These are phyloP conservation scores for Taxidea taxus DNA, from an alignment of 2,113 vertebrate genomes.

Conservation along the genomic window DNA sequence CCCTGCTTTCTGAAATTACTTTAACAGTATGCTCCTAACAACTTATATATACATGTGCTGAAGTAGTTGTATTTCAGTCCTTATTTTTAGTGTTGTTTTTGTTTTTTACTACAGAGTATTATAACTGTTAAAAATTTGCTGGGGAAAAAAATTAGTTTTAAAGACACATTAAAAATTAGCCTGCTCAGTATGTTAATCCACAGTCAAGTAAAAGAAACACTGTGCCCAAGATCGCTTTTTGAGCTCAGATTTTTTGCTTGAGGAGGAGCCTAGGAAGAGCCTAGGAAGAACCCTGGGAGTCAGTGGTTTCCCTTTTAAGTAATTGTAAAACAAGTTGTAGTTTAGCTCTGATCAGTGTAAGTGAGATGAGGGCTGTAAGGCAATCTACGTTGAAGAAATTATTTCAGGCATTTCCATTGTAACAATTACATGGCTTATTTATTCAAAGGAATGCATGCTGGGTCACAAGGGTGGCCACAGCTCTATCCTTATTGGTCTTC, in stretches of 20 bases:
- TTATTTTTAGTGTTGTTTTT: neutral
- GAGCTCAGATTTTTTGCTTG: neutral
- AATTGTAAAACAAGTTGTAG: neutral
- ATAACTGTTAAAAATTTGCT: neutral
- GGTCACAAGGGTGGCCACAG: neutral
- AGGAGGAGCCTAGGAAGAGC: neutral
- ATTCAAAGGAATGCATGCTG: neutral
- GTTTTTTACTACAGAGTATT: neutral
- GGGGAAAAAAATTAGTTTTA: neutral
- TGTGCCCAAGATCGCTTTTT: neutral
- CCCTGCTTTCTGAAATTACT: conserved; percentile 59
- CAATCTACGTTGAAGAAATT: neutral
- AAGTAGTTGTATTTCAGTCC: neutral
- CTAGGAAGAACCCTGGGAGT: neutral
- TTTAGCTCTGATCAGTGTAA: neutral
- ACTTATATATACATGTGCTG: neutral
- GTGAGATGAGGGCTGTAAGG: neutral
- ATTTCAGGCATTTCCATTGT: neutral
- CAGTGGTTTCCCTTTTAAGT: neutral
- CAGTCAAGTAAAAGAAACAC: neutral
- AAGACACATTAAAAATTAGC: neutral
- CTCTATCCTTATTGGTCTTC: neutral
- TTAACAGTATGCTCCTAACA: conserved; percentile 44
- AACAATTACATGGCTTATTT: neutral
- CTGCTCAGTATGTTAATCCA: neutral